Evolutionary conservation across 1,140 invertebrate genomes (phyloP).

Genomic region (Brachionus manjavacas): DNA sequence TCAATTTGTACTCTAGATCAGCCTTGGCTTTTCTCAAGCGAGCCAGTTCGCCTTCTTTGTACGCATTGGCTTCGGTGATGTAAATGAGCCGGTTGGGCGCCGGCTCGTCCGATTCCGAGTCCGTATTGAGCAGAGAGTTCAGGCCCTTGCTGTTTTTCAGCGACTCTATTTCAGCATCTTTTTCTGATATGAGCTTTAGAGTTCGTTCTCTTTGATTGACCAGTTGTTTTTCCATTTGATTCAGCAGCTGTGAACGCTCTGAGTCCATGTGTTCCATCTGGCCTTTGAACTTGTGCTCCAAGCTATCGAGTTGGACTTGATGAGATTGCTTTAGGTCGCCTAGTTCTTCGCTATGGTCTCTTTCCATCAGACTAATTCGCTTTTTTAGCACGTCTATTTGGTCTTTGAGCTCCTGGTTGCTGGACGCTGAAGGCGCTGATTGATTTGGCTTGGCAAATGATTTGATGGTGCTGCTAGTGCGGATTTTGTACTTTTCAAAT

Average conservation of each 20-base stretch:
- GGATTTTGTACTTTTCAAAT: conserved; percentile 19
- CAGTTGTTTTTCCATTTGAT: conserved; percentile 19
- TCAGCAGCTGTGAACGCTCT: background rate
- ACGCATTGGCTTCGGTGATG: background rate
- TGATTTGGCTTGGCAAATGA: background rate
- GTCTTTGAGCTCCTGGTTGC: conserved; percentile 9
- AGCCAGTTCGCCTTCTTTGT: background rate
- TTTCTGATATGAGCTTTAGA: background rate
- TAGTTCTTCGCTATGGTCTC: background rate
- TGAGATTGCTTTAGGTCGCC: background rate
- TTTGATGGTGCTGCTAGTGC: conserved; percentile 15
- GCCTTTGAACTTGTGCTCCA: background rate
- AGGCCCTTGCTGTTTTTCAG: background rate
- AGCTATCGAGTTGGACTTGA: background rate
- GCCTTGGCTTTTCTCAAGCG: background rate
- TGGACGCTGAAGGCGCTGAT: background rate
- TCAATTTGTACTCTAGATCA: conserved; percentile 20
- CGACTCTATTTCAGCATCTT: background rate
- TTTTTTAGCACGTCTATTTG: background rate
- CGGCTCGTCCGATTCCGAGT: background rate
- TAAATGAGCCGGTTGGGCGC: conserved; percentile 3
- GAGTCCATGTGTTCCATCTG: background rate
- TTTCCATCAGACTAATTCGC: background rate
- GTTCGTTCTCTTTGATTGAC: conserved; percentile 18
- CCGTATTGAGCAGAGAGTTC: background rate